A percentile compares a stretch with the other conserved stretches of the same genome.
These are phyloP conservation scores for Caenorhabditis becei DNA, from an alignment of 2,888 invertebrate species.

Conservation along the genomic window DNA sequence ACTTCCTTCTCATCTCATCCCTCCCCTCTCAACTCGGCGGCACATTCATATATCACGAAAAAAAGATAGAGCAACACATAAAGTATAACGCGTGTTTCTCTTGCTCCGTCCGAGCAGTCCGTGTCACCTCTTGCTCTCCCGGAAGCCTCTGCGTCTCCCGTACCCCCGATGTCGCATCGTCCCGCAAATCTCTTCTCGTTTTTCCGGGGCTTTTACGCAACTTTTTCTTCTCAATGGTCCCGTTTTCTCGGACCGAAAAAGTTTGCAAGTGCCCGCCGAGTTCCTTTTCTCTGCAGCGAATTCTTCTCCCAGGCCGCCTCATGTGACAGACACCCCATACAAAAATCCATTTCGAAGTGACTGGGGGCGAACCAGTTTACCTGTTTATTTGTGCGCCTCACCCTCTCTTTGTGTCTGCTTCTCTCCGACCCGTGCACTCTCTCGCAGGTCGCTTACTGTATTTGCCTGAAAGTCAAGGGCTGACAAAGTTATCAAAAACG, in stretches of 20 bases:
- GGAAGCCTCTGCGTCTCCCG: conserved; percentile 24
- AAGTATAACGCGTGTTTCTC: conserved; percentile 58
- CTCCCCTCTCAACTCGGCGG: conserved; percentile 9
- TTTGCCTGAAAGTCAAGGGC: conserved; percentile 56
- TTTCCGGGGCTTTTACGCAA: conserved; percentile 39
- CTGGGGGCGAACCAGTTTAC: conserved; percentile 59
- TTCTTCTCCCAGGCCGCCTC: conserved; percentile 10
- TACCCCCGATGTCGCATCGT: conserved; percentile 12
- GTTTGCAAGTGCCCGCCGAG: background rate
- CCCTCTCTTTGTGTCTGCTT: conserved; percentile 44
- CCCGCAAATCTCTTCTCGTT: conserved; percentile 48
- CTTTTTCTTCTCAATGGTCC: conserved; percentile 46
- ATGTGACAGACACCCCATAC: conserved; percentile 53
- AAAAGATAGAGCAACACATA: conserved; percentile 50
- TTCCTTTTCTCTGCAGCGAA: background rate
- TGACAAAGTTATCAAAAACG: conserved; percentile 47
- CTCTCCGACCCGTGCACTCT: conserved; percentile 36
- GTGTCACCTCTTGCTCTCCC: conserved; percentile 52
- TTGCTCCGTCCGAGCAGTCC: conserved; percentile 34
- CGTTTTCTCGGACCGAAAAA: background rate
- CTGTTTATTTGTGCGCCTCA: conserved; percentile 61
- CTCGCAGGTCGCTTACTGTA: conserved; percentile 42
- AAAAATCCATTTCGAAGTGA: conserved; percentile 51
- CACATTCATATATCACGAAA: conserved; percentile 52
- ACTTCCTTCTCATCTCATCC: conserved; percentile 3